phyloP scores from a whole-genome alignment of 2,888 invertebrate species.

The Orthosia gracilis region DNA sequence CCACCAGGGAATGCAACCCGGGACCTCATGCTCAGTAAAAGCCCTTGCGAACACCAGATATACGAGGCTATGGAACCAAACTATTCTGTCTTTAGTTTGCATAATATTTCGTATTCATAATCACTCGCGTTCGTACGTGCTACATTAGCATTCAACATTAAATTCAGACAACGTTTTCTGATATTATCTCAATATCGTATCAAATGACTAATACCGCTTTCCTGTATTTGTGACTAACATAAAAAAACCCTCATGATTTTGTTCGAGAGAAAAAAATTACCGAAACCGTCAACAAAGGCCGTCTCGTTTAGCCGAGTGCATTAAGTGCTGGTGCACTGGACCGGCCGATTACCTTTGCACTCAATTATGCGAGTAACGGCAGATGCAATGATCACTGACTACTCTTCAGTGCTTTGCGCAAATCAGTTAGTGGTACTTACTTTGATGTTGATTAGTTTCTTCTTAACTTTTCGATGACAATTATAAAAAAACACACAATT shows the following conservation, averaged over 20 bases:
- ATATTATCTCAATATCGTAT: slow-evolving; percentile 7
- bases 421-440: slow-evolving; percentile 6
- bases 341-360: slow-evolving; percentile 55
- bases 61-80: no score
- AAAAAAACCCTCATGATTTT: neutral
- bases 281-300: slow-evolving; percentile 16
- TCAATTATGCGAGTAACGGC: slow-evolving; percentile 43
- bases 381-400: slow-evolving; percentile 10
- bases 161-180: slow-evolving; percentile 2
- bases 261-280: slow-evolving; percentile 13
- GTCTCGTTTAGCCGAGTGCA: slow-evolving; percentile 41
- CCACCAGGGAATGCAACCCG: no score
- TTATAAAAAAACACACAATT: no score
- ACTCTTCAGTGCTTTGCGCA: slow-evolving; percentile 2
- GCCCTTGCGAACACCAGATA: no score
- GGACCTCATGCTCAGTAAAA: no score
- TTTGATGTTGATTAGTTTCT: neutral
- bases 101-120: slow-evolving; percentile 26
- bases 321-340: slow-evolving; percentile 49
- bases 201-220: slow-evolving; percentile 32
- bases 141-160: slow-evolving; percentile 14
- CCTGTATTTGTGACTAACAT: slow-evolving; percentile 2
- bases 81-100: neutral
- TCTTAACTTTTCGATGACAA: no score
- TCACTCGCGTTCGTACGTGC: neutral